Evolutionary conservation across 1,140 invertebrate species (phyloP).

Genomic region (Cydia pomonella): DNA sequence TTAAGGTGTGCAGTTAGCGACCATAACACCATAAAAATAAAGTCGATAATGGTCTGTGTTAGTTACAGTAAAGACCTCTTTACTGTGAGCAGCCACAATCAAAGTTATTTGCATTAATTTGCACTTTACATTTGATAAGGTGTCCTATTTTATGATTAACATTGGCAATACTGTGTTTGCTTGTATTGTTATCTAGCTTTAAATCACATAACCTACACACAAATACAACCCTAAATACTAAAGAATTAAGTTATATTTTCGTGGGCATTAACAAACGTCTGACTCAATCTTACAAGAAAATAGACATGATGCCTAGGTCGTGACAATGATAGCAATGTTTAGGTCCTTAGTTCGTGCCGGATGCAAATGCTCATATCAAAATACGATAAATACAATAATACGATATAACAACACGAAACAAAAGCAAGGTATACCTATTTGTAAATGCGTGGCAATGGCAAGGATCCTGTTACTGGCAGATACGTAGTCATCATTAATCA

Average conservation of each 20-base stretch:
- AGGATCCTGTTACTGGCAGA: no score
- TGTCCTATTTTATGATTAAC: slow-evolving; percentile 9
- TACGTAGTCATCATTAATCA: no score
- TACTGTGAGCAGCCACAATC: not conserved
- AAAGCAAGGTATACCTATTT: no score
- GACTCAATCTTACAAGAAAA: not conserved
- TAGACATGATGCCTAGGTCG: not conserved
- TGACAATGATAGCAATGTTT: not conserved
- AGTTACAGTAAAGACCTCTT: not conserved
- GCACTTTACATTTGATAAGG: not conserved
- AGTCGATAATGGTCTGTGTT: not conserved
- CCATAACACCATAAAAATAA: not conserved
- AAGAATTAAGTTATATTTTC: not conserved
- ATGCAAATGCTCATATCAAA: not conserved
- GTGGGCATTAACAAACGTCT: not conserved
- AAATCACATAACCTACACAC: not conserved
- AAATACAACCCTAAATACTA: not conserved
- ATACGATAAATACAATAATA: not conserved
- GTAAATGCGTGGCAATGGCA: no score
- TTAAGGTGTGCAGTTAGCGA: not conserved
- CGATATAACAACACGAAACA: not conserved
- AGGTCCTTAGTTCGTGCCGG: not conserved
- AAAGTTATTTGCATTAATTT: slow-evolving; percentile 11
- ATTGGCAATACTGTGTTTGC: not conserved
- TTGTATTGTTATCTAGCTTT: not conserved